Base-by-base conservation (phyloP, 1,140 invertebrate species). In the Yoshiicerus persimilis region DNA sequence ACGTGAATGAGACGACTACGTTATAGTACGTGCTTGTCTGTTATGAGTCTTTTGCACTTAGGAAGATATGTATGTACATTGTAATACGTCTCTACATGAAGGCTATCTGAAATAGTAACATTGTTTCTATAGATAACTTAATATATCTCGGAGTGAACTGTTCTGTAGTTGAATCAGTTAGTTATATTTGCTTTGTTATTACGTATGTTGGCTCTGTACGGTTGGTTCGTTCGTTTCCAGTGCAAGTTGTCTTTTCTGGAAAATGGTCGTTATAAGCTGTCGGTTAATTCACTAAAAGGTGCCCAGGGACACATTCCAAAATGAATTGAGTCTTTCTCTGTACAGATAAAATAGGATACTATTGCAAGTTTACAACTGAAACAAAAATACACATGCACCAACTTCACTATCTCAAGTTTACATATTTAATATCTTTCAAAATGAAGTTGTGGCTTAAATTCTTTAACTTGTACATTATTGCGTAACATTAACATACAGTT, bases 231-330 rank as follows among this genome's bases (percentile, higher is more conserved):
- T 41, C 39, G 3, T 41, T 56, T 56, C 41, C 9, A 47, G 41
- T 47, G 13, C 47, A 56, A 56, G 20, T 56, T 80, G 75, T 80
- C 25, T 80, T 80, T 80, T 32, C 75, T n/a, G 75, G 32, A 80
- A n/a, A 80, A 36, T 80, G 75, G 34, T 86, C 83, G 83, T 88
- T 86, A 88, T 84, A 85, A 88, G 64, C 75, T 88, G 88, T 88
- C 88, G 84, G 75, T 88, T 86, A 88, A 88, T 88, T 88, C 88
- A 83, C 85, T 86, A 86, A 88, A 87, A 88, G 88, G 85, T 84
- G 85, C 32, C 88, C 47, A 34, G 88, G 85, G 84, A 88, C 39
- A 87, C 85, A 88, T 88, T 88, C 56, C 32, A 27, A 86, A 86
- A 86, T 86, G 84, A 86, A 86, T 86, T 86, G 84, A 56, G 62